Percentiles rank a stretch among this genome's conserved stretches.
These are phyloP conservation scores for Archocentrus centrarchus DNA, from an alignment of 2,113 vertebrate species.

Conservation along the genomic window DNA sequence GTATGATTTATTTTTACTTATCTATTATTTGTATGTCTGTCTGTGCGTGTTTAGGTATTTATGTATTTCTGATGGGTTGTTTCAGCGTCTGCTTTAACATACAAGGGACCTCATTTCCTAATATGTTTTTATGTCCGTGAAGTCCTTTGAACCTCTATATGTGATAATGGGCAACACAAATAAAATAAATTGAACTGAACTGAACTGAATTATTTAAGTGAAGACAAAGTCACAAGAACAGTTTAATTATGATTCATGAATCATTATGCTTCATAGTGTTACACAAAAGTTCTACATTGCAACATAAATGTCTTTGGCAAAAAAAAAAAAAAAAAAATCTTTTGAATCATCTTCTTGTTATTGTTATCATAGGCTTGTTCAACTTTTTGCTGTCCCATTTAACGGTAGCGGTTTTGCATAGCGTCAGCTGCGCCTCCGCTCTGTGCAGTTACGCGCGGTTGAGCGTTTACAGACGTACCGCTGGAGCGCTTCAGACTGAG, in stretches of 20 bases:
- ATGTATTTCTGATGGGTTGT: neutral
- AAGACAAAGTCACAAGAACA: neutral
- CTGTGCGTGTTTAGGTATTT: neutral
- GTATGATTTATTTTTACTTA: neutral
- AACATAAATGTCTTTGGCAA: neutral
- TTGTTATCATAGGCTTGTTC: neutral
- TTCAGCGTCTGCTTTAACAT: neutral
- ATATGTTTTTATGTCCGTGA: neutral
- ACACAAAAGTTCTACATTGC: neutral
- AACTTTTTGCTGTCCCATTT: neutral
- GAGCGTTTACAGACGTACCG: conserved; percentile 30
- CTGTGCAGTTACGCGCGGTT: conserved; percentile 58
- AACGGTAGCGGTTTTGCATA: neutral
- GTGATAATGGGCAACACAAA: neutral
- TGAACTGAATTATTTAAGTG: neutral
- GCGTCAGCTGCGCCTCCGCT: conserved; percentile 42
- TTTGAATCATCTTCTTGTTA: neutral
- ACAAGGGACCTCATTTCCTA: neutral
- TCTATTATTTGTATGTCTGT: neutral
- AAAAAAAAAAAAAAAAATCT: neutral
- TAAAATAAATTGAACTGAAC: neutral
- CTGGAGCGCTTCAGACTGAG: conserved; percentile 48
- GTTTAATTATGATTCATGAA: neutral
- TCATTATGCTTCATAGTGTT: neutral
- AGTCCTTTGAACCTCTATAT: neutral